A percentile compares a stretch with the other conserved stretches of the same genome.
phyloP scores from a whole-genome alignment of 2,113 vertebrate genomes.

The Leptosomus discolor region DNA sequence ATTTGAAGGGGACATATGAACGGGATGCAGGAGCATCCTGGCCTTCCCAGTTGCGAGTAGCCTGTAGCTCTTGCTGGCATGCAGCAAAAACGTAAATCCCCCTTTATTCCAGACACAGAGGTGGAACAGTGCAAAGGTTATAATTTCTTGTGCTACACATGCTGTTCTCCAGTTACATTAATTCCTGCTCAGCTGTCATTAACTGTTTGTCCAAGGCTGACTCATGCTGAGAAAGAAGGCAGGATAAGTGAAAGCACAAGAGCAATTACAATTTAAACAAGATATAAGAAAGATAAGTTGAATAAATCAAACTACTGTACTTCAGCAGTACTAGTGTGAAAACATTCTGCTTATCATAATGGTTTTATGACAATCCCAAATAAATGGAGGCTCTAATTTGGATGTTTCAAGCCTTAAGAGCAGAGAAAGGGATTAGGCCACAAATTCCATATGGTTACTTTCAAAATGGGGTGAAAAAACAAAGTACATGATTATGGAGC shows the following conservation, averaged over 20 bases:
- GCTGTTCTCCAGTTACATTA: neutral
- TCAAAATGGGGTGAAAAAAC: neutral
- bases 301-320: neutral
- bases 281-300: neutral
- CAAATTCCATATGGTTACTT: neutral
- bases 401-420: neutral
- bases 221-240: neutral
- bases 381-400: neutral
- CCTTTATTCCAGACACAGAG: neutral
- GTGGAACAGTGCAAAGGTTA: neutral
- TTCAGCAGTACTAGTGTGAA: neutral
- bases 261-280: neutral
- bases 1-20: neutral
- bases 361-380: neutral
- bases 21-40: neutral
- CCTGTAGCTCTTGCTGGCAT: neutral
- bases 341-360: neutral
- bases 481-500: neutral
- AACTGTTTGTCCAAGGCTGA: neutral
- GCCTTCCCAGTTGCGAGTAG: neutral
- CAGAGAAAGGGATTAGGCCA: neutral
- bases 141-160: neutral
- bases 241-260: neutral
- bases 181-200: constrained; percentile 14
- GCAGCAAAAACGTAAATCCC: constrained; percentile 5